Base-by-base conservation (phyloP, 2,113 vertebrate genomes). In the Hydrolagus affinis region DNA sequence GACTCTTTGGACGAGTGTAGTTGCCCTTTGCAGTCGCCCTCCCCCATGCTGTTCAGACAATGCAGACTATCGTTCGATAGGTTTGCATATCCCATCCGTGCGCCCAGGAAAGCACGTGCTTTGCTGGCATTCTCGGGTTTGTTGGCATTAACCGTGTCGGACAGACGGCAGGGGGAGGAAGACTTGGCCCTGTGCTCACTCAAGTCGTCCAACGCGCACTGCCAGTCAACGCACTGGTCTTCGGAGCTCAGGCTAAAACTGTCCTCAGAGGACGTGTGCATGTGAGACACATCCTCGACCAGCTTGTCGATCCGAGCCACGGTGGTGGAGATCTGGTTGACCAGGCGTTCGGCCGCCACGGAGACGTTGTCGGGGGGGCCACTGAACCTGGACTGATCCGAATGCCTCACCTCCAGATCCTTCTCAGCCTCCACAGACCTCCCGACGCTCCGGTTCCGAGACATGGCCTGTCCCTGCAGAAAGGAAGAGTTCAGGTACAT, bases 221-320 rank as follows among this genome's bases (percentile, higher is more conserved):
- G 95, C 96, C 96, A 97, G 86, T 97, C 96, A 17, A 96, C 90
- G 87, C 95, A 91, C 44, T 96, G 96, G 73, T 99, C 97, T 87
- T 98, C 97, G 0, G 97, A 99, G 90, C 96, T 98, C 23, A 99
- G 95, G 89, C 97, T 99, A 88, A 98, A 95, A 88, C 97, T 99
- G 90, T 99, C 97, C 0, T 98, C 97, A 0, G 98, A 98, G 0
- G 97, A 98, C 0, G 96, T 98, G 86, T 97, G 95, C 94, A 98
- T 94, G 86, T 95, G 95, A 0, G 94, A 93, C 88, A 98, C 97
- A 89, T 98, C 96, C 87, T 98, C 97, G 85, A 98, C 97, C 86
- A 98, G 91, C 85, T 95, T 93, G 91, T 98, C 97, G 0, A 99
- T 98, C 87, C 97, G 96, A 17, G 97, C 96, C 56, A 98, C 96